Conservation (phyloP, 2,888 invertebrate genomes). For the Pachydiplax longipennis region DNA sequence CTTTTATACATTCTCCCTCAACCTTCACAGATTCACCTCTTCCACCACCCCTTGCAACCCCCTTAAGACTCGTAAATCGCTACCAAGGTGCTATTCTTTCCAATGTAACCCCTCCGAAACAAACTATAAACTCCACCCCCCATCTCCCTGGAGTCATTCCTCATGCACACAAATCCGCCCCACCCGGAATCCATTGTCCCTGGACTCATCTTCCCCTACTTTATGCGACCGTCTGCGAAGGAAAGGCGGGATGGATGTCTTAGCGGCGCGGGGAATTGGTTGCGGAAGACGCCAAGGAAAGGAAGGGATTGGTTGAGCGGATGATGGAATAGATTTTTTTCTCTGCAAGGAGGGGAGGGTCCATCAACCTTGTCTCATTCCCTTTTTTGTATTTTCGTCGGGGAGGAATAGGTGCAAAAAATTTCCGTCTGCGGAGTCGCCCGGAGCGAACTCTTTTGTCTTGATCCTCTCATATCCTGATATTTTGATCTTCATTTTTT, state of each 20-base stretch:
- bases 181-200: neutral
- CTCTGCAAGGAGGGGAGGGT: neutral
- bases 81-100: conserved; percentile 6
- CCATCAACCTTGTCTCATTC: neutral
- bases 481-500: conserved; percentile 34
- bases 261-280: neutral
- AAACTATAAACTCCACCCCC: conserved; percentile 24
- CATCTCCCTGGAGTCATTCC: conserved; percentile 17
- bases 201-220: neutral
- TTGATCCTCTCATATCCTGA: conserved; percentile 30
- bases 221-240: conserved; percentile 11
- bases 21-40: neutral
- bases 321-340: neutral
- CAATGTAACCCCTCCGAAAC: conserved; percentile 24
- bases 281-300: neutral
- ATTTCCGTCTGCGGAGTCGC: neutral
- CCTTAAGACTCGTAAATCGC: conserved; percentile 29
- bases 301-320: neutral
- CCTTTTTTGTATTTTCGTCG: neutral
- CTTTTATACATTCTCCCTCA: neutral
- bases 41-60: neutral
- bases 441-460: conserved; percentile 11
- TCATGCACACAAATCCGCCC: neutral
- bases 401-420: neutral
- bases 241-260: conserved; percentile 36